These are phyloP conservation scores for Barnardius zonarius DNA, from an alignment of 2,113 vertebrate genomes.

Conservation along the genomic window DNA sequence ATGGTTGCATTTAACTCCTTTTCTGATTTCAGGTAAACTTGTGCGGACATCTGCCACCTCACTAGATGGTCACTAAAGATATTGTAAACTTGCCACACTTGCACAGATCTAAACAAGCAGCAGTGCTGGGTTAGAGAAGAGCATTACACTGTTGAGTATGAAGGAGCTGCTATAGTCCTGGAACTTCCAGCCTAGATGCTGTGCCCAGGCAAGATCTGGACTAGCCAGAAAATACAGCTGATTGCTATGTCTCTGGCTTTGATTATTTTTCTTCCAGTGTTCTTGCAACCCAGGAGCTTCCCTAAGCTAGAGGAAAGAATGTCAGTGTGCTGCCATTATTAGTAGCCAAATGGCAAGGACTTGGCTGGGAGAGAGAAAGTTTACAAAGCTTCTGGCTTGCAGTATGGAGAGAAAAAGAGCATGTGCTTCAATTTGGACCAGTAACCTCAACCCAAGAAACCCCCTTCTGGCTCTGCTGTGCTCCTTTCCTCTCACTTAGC, in stretches of 20 bases:
- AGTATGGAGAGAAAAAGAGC: neutral
- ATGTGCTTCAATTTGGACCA: neutral
- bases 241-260: neutral
- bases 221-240: neutral
- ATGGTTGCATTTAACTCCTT: neutral
- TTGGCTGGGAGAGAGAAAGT: neutral
- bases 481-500: neutral
- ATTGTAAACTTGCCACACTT: neutral
- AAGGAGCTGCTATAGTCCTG: neutral
- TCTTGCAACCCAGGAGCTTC: neutral
- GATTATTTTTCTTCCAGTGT: neutral
- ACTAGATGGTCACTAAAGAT: neutral
- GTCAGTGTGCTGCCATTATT: neutral
- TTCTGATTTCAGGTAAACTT: neutral
- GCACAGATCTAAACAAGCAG: neutral
- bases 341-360: neutral
- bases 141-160: neutral
- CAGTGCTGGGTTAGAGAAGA: neutral
- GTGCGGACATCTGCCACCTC: neutral
- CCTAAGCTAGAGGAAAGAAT: neutral
- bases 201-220: rapidly evolving
- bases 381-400: neutral
- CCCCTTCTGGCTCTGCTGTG: neutral
- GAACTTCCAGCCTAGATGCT: neutral
- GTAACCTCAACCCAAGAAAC: neutral